Evolutionary conservation across 1,140 invertebrate species (phyloP), one percentile per base, ranked within the genome.

Genomic region (Lucilia sericata): DNA sequence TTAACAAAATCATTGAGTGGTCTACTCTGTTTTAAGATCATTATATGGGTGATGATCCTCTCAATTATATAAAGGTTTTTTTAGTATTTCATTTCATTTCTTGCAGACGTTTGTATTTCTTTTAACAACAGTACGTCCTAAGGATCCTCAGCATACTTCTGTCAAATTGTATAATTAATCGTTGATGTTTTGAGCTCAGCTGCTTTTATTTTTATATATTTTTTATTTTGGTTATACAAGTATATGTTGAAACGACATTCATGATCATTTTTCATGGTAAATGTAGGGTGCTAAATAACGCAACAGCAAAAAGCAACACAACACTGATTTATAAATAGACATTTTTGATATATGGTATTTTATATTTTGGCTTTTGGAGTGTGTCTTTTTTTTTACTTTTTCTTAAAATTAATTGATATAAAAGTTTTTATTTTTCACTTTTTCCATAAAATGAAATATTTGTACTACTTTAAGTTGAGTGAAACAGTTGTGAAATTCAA

Each of bases 91-190:
- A 47, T 47, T 78, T 78, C 36, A 12, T 78, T 80, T 51, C 21
- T 49, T 21, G 42, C 75, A 78, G 34, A 42, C 75, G 34, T 34
- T 78, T 47, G 36, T 9, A 14, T 80, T 49, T 36, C 76, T 36
- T n/a, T 21, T 21, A 49, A 8, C n/a, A 49, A 8, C n/a, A 21
- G n/a, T 70, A n/a, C 19, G 76, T 80, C 76, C 47, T 80, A 80
- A 49, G 76, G 76, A 80, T 80, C 76, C 42, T 80, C 47, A 80
- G 42, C 76, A 80, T 80, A 80, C 47, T 80, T 80, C 76, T 80
- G 76, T 80, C 76, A 80, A 80, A 80, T 80, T 80, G 76, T 80
- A 80, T 80, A 80, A 80, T 80, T 80, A 80, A 80, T 80, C 21
- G 76, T 80, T 80, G 42, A 80, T 80, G 76, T 80, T 80, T 80